Base-by-base conservation (phyloP, 2,888 invertebrate genomes). In the Philaethria dido region DNA sequence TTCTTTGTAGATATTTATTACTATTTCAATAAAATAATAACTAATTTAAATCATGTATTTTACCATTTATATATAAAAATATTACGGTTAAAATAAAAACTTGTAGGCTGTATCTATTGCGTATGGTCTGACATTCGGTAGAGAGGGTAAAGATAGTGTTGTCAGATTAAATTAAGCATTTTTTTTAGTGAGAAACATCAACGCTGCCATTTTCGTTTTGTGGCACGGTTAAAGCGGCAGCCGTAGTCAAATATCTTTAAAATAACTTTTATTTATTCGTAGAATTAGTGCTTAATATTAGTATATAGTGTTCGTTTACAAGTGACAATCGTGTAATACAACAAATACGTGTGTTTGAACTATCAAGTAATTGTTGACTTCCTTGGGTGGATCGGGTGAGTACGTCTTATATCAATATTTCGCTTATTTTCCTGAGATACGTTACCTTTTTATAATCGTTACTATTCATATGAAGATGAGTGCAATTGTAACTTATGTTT, bases 191-290 rank as follows among this genome's bases (percentile, higher is more conserved):
- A 72, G 69, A 69, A 69, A 71, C 66, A 76, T 76, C 82, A 82
- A 83, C 88, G 92, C 92, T 92, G 92, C 92, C 92, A 92, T 92
- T 92, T 92, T 92, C 92, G 89, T 91, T 92, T 91, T 92, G 89
- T 90, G 90, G 86, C 89, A 92, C 87, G 85, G 86, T 81, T 83
- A 85, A 75, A 75, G 88, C 87, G 88, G 92, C 83, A 82, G 87
- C 84, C 78, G 79, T 78, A 82, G 82, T 83, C 80, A 82, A 81
- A 80, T 82, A 84, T 81, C 73, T 73, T 77, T 72, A 66, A 82
- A 82, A 75, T 83, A 81, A 74, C 77, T 77, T 77, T 77, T 80
- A 79, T 78, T 80, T 79, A 79, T 76, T 79, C 69, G 64, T 66
- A 45, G 74, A 73, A 76, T 73, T 75, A 78, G 84, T 85, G 84